phyloP scores from a whole-genome alignment of 2,888 invertebrate species.

The Ernsta delagoae region DNA sequence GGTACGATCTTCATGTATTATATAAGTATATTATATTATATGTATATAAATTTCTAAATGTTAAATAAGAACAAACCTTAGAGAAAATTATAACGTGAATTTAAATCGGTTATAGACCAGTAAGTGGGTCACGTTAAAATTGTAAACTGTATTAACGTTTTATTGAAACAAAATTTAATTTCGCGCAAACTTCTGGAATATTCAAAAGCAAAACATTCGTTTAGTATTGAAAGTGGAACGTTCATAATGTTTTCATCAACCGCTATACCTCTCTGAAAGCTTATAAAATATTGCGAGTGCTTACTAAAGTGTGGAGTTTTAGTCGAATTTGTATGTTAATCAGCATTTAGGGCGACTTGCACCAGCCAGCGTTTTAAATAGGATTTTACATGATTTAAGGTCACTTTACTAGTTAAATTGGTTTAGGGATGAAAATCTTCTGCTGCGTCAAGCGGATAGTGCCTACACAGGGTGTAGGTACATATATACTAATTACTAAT shows the following conservation, averaged over 20 bases:
- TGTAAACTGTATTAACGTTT: constrained; percentile 17
- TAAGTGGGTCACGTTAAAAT: constrained; percentile 25
- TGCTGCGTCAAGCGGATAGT: too few species aligned
- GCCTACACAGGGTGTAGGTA: too few species aligned
- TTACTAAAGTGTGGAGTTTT: not conserved
- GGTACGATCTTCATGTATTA: too few species aligned
- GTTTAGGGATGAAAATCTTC: too few species aligned
- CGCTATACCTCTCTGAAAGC: constrained; percentile 14
- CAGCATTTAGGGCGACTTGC: not conserved
- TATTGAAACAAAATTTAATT: constrained; percentile 32
- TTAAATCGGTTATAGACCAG: not conserved
- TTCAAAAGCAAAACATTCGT: constrained; percentile 15
- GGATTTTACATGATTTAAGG: too few species aligned
- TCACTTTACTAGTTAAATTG: too few species aligned
- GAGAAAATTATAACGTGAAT: not conserved
- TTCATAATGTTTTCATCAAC: constrained; percentile 23
- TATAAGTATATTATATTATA: too few species aligned
- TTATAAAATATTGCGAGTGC: constrained; percentile 15
- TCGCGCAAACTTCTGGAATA: constrained; percentile 12
- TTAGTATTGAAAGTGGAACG: constrained; percentile 27
- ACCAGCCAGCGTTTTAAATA: too few species aligned
- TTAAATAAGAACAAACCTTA: not conserved
- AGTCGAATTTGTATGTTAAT: not conserved
- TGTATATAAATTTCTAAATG: too few species aligned
- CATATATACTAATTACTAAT: too few species aligned